phyloP scores from a whole-genome alignment of 2,113 vertebrate genomes.

The Neopipo cinnamomea region DNA sequence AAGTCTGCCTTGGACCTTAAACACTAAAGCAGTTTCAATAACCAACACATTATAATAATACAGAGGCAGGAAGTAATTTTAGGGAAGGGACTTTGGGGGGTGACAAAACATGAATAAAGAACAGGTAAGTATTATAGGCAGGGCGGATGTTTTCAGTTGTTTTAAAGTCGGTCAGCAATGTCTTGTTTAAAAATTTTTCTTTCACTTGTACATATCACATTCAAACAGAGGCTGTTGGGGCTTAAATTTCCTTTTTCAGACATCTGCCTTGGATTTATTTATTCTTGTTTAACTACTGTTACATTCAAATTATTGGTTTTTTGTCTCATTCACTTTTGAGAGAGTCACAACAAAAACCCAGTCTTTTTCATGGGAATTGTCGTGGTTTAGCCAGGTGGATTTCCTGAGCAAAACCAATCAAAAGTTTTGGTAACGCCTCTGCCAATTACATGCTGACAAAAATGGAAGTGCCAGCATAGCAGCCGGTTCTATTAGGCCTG shows the following conservation, averaged over 20 bases:
- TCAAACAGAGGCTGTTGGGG: background rate
- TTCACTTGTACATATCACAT: background rate
- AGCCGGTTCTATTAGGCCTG: too few species aligned
- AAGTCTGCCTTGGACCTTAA: too few species aligned
- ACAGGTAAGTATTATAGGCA: background rate
- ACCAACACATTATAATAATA: too few species aligned
- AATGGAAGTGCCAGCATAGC: too few species aligned
- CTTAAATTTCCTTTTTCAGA: background rate
- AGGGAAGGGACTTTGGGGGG: background rate
- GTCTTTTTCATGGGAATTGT: background rate
- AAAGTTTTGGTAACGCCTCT: too few species aligned
- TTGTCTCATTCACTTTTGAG: background rate
- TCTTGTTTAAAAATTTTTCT: background rate
- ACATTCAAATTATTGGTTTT: background rate
- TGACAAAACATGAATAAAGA: background rate
- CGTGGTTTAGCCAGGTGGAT: too few species aligned
- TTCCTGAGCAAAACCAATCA: too few species aligned
- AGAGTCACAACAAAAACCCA: background rate
- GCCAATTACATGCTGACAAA: too few species aligned
- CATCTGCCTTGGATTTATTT: background rate
- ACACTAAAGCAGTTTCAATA: too few species aligned
- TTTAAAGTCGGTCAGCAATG: background rate
- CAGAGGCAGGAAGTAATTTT: background rate
- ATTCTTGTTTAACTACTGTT: background rate
- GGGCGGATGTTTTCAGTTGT: background rate